Evolutionary conservation across 1,140 invertebrate species (phyloP), one percentile per base, ranked within the genome.

Genomic region (Maconellicoccus hirsutus): DNA sequence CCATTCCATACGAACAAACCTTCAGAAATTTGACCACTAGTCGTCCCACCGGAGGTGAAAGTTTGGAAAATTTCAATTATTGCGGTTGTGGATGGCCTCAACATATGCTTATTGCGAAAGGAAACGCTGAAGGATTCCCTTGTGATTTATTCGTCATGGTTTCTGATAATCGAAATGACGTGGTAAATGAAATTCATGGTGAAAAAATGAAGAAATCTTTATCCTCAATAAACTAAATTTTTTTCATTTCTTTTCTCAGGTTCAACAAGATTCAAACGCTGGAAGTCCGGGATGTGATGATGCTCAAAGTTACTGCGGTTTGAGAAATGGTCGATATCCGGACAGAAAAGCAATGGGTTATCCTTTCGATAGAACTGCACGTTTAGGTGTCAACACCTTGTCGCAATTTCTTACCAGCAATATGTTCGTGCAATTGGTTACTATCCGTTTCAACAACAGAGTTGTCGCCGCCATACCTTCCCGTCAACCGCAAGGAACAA

Each of bases 31-130:
- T 87, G 59, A 38, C 59, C 8, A 70, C 69, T 39, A 78, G 79
- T 71, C 75, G 79, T 69, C 81, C 80, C 14, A 75, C 74, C 3
- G 71, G 59, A 78, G 76, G 79, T 70, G 10, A 75, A n/a, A 69
- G 52, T 12, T n/a, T 71, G 0, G 76, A 77, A 0, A 81, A 82
- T 0, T 75, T 75, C 26, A 89, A 90, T 77, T 90, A 89, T 82
- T 93, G 91, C 79, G 90, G 91, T 33, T 93, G 91, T 78, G 91
- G 91, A 63, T 93, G 91, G 90, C 92, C 92, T 0, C 85, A 92
- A 69, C 90, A 94, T 77, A 86, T 93, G 86, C 81, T 94, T 0
- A 77, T 92, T 25, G 87, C 91, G 0, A 89, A 87, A 78, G 92
- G 92, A 25, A 85, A 79, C 1, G 77, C 82, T 1, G 82, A 84